phyloP scores from a whole-genome alignment of 1,140 invertebrate species.

The Zeugodacus cucurbitae region DNA sequence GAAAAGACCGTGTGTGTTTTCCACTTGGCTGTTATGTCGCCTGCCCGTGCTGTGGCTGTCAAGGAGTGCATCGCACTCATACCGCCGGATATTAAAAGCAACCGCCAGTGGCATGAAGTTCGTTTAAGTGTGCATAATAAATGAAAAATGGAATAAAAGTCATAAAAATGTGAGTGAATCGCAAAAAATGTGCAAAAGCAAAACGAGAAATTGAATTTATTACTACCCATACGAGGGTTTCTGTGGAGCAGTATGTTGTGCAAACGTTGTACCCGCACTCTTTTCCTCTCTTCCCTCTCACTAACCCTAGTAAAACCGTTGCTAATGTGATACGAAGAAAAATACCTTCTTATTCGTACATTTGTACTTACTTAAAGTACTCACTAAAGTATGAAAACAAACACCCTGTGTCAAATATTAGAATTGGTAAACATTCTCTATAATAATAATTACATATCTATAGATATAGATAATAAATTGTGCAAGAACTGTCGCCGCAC shows the following conservation, averaged over 20 bases:
- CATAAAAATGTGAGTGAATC: conserved; percentile 5
- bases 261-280: not conserved
- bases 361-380: not conserved
- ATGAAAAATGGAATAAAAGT: conserved; percentile 31
- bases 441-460: no score
- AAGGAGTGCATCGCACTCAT: not conserved
- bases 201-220: conserved; percentile 28
- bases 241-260: not conserved
- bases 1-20: not conserved
- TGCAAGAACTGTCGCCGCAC: no score
- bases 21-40: not conserved
- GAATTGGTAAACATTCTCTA: no score
- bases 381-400: not conserved
- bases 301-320: not conserved
- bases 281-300: not conserved
- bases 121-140: conserved; percentile 30
- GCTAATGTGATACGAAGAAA: not conserved
- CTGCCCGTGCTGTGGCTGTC: not conserved
- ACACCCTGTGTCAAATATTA: not conserved
- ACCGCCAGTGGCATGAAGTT: not conserved
- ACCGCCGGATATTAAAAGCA: not conserved
- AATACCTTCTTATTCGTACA: not conserved
- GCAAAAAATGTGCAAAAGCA: not conserved
- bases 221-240: not conserved
- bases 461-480: no score